Evolutionary conservation across 2,797 vertebrate genomes (phyloP).

Genomic region (Gambusia yucatana): DNA sequence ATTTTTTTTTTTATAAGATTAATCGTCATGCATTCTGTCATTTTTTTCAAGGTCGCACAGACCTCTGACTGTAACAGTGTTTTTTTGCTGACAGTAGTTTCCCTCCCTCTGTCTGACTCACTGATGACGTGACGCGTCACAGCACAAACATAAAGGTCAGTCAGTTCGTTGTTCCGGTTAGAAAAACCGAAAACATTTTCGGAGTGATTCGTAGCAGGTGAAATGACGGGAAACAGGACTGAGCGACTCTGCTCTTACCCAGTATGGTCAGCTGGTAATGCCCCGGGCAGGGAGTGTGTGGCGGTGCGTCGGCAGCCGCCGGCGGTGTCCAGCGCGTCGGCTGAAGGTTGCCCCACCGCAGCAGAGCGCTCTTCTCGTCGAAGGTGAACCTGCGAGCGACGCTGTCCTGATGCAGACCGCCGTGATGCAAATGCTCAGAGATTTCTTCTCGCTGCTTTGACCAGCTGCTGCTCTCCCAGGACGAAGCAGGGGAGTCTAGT

Average conservation of each 20-base stretch:
- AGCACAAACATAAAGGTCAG: slow-evolving; percentile 20
- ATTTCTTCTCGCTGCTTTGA: slow-evolving; percentile 73
- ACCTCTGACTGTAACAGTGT: slow-evolving; percentile 14
- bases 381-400: slow-evolving; percentile 83
- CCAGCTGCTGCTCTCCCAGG: slow-evolving; percentile 89
- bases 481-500: slow-evolving; percentile 41
- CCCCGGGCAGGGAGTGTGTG: slow-evolving; percentile 71
- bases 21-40: background rate
- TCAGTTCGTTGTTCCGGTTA: slow-evolving; percentile 14
- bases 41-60: slow-evolving; percentile 25
- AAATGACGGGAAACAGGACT: background rate
- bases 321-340: slow-evolving; percentile 77
- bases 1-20: too few relatives aligned
- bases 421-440: slow-evolving; percentile 77
- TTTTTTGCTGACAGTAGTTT: slow-evolving; percentile 15
- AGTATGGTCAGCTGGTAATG: slow-evolving; percentile 88
- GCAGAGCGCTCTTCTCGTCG: slow-evolving; percentile 77
- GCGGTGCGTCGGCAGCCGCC: slow-evolving; percentile 51
- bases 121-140: slow-evolving; percentile 11
- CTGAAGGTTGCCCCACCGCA: slow-evolving; percentile 85
- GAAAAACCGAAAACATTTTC: slow-evolving; percentile 6
- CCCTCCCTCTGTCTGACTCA: slow-evolving; percentile 23
- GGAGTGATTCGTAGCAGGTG: background rate
- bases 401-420: slow-evolving; percentile 83
- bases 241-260: slow-evolving; percentile 74